phyloP scores from a whole-genome alignment of 2,888 invertebrate species.

The Dyspetes luteomarginatus region DNA sequence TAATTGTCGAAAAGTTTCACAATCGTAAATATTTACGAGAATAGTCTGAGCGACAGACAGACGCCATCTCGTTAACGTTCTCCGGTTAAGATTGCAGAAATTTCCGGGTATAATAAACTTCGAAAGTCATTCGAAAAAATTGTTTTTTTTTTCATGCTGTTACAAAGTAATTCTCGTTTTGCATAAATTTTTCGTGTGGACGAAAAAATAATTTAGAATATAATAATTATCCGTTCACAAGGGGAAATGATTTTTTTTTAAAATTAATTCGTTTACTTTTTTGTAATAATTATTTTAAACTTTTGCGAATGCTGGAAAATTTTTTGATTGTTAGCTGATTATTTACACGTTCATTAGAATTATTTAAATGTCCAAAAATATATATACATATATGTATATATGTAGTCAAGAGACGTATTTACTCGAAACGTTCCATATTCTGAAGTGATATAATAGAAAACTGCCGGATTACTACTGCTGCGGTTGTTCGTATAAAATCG shows the following conservation, averaged over 20 bases:
- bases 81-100: neutral
- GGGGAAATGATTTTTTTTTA: too few species aligned
- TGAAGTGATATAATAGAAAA: neutral
- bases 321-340: too few species aligned
- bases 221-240: too few species aligned
- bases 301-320: too few species aligned
- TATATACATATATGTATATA: too few species aligned
- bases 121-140: conserved; percentile 3
- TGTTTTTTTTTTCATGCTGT: neutral
- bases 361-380: neutral
- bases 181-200: too few species aligned
- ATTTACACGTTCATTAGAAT: neutral
- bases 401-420: neutral
- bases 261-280: too few species aligned
- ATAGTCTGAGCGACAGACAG: neutral
- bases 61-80: neutral
- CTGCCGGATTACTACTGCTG: conserved; percentile 13
- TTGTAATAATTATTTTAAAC: too few species aligned
- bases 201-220: too few species aligned
- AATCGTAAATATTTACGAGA: neutral
- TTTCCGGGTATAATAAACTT: conserved; percentile 1
- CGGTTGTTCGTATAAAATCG: conserved; percentile 33
- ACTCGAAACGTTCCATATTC: neutral
- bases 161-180: neutral
- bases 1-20: conserved; percentile 2